Conservation (phyloP, 92 coral and sea anemone species). For the Umimayanthus chanpuru region DNA sequence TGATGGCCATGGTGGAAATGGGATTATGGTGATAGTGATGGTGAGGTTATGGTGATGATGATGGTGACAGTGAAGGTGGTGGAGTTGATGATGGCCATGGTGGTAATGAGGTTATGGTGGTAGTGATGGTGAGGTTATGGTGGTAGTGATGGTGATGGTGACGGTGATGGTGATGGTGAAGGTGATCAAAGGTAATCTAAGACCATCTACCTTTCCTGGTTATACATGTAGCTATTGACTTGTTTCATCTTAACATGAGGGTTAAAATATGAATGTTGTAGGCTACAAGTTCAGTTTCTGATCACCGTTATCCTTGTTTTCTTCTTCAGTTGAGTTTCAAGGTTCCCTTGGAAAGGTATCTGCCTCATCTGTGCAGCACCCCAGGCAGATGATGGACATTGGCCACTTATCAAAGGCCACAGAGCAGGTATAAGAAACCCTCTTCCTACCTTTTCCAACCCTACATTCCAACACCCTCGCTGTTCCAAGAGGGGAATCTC, state of each 20-base stretch:
- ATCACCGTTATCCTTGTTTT: not conserved
- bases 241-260: no score
- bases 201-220: not conserved
- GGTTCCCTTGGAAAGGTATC: constrained; percentile 91
- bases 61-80: no score
- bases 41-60: no score
- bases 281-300: no score
- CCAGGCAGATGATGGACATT: constrained; percentile 90
- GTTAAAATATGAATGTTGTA: not conserved
- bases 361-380: constrained; percentile 88
- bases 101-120: no score
- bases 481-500: not conserved
- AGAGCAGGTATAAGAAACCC: constrained; percentile 66
- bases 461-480: not conserved
- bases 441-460: not conserved
- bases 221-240: no score
- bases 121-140: no score
- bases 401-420: constrained; percentile 62
- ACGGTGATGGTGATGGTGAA: not conserved
- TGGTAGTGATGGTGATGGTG: not conserved
- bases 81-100: no score
- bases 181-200: not conserved
- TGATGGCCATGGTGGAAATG: no score
- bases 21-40: no score
- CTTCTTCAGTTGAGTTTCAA: constrained; percentile 73